Conservation (phyloP, 2,888 invertebrate genomes). For the Hirtodrosophila histrioides region DNA sequence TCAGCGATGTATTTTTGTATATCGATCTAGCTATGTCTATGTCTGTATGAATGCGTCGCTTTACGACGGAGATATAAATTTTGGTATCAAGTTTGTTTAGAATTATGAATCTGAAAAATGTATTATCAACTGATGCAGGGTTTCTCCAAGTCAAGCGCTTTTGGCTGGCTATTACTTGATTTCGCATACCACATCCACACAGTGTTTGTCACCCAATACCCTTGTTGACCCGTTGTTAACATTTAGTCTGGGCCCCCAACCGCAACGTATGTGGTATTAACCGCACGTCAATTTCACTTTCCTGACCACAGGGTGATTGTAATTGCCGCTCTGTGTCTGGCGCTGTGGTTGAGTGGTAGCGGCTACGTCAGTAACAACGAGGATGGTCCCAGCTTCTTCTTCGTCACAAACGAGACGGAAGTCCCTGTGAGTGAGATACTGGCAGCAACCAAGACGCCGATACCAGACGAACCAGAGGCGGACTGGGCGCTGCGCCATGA, state of each 20-base stretch:
- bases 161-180: no score
- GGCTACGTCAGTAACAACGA: constrained; percentile 30
- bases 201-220: constrained; percentile 31
- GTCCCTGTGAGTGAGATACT: constrained; percentile 24
- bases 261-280: constrained; percentile 14
- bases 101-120: no score
- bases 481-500: constrained; percentile 66
- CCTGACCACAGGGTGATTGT: constrained; percentile 68
- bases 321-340: constrained; percentile 67
- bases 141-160: no score
- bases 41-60: no score
- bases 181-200: no score
- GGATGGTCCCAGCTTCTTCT: constrained; percentile 49
- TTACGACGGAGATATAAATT: no score
- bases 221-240: constrained; percentile 12
- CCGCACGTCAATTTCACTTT: constrained; percentile 53
- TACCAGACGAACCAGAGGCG: constrained; percentile 71
- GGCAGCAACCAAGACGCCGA: constrained; percentile 55
- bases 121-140: no score
- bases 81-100: no score
- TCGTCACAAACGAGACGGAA: constrained; percentile 52
- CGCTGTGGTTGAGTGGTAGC: constrained; percentile 63
- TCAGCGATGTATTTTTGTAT: no score
- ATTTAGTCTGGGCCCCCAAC: constrained; percentile 16
- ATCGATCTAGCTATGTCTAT: no score